Evolutionary conservation across 2,113 vertebrate genomes (phyloP), one percentile per base, ranked within the genome.

Genomic region (Pseudonaja textilis): DNA sequence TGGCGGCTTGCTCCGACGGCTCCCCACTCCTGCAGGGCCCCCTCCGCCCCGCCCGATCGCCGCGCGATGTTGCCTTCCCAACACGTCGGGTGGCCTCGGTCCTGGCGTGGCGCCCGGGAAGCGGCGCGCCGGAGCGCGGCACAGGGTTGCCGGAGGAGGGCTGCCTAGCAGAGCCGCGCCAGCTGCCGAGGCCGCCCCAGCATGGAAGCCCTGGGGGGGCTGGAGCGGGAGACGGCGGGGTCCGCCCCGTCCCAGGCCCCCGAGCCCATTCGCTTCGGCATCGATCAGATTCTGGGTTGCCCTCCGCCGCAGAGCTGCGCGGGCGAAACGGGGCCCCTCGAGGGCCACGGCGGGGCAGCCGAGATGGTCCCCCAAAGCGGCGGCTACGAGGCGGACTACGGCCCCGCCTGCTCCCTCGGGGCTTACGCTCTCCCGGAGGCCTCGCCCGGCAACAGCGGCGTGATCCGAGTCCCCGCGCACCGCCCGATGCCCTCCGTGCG

Each of bases 241-340:
- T 97, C 97, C 92, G 98, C 98, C 91, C 98, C 98, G 94, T 97
- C 98, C 96, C 97, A 97, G 93, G 98, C 98, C 94, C 98, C 98
- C 93, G 98, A 99, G 85, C 98, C 98, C 95, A 99, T 98, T 96
- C 98, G 98, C 96, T 99, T 99, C 94, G 98, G 99, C 69, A 99
- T 99, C 93, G 99, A 99, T 93, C 99, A 99, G 97, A 99, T 99
- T 96, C 97, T 99, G 92, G 98, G 99, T 96, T 98, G 97, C 95
- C 97, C 98, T 55, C 98, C 98, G 95, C 97, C 97, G 47, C 95
- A 94, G 20, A 91, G 87, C 93, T 5, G 9, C 11, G 54, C 2
- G 29, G 61, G 11, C 61, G 61, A n/a, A 69, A 69, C 61, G n/a
- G 29, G 11, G 14, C 1, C 29, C 29, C 29, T 16, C 29, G 57